phyloP scores from a whole-genome alignment of 1,140 invertebrate genomes.

The Solenopsis fugax region DNA sequence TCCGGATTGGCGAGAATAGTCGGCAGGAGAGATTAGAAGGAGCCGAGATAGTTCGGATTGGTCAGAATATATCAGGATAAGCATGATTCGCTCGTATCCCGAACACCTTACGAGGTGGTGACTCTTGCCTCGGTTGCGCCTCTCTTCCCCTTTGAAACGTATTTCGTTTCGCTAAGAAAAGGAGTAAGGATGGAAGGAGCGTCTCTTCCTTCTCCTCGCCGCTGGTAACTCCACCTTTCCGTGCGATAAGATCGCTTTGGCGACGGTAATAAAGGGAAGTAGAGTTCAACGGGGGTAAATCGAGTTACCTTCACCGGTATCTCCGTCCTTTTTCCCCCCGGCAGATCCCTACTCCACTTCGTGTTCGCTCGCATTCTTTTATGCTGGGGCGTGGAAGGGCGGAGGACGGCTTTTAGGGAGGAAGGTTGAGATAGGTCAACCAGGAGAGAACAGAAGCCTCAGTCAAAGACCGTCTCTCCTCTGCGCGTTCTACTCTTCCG shows the following conservation, averaged over 20 bases:
- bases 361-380: slow-evolving; percentile 50
- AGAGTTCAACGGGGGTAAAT: slow-evolving; percentile 80
- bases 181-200: slow-evolving; percentile 36
- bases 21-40: neutral
- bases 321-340: slow-evolving; percentile 30
- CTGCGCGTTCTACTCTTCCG: neutral
- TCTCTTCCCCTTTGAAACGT: slow-evolving; percentile 11
- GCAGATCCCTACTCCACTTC: neutral
- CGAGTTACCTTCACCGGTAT: slow-evolving; percentile 79
- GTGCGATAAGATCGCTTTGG: slow-evolving; percentile 83
- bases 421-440: slow-evolving; percentile 44
- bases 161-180: slow-evolving; percentile 59
- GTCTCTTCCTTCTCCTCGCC: neutral
- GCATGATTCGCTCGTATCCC: slow-evolving; percentile 17
- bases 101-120: slow-evolving; percentile 33
- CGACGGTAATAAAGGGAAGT: slow-evolving; percentile 82
- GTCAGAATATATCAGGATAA: slow-evolving; percentile 16
- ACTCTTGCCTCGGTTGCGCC: slow-evolving; percentile 43
- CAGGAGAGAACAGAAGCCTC: slow-evolving; percentile 17
- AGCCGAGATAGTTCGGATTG: neutral
- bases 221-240: neutral
- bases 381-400: neutral
- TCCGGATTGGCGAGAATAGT: neutral
- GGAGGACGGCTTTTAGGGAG: neutral
- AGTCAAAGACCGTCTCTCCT: slow-evolving; percentile 25